Evolutionary conservation across 2,888 invertebrate species (phyloP).

Genomic region (Yponomeuta evonymella): DNA sequence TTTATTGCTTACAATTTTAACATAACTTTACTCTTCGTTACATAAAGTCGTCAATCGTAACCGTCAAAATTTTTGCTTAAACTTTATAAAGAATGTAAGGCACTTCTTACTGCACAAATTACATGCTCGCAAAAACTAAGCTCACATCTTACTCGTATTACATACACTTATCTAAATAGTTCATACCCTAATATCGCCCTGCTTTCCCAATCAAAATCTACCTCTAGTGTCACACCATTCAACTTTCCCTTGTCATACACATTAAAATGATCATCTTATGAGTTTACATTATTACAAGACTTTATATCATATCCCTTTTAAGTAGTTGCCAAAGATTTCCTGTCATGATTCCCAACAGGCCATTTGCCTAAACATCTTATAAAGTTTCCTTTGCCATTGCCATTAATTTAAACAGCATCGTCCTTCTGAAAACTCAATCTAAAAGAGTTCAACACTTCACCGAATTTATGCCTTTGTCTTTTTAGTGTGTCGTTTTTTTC

Average conservation of each 20-base stretch:
- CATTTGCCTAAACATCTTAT: too few species aligned
- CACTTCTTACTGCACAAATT: too few species aligned
- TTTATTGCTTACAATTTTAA: too few species aligned
- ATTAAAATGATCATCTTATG: not conserved
- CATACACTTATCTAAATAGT: conserved; percentile 16
- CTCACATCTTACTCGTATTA: too few species aligned
- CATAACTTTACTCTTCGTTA: too few species aligned
- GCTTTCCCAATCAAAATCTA: not conserved
- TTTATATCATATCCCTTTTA: too few species aligned
- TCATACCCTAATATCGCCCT: conserved; percentile 2
- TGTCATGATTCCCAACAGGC: too few species aligned
- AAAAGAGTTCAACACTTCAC: conserved; percentile 63
- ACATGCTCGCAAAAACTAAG: too few species aligned
- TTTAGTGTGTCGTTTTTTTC: conserved; percentile 67
- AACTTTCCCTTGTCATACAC: not conserved
- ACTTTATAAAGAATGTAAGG: too few species aligned
- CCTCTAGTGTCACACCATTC: not conserved
- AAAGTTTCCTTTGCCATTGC: not conserved
- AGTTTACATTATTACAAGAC: not conserved
- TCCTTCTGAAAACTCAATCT: conserved; percentile 56
- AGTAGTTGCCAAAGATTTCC: too few species aligned
- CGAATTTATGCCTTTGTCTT: conserved; percentile 59
- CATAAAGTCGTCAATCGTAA: too few species aligned
- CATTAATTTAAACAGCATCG: conserved; percentile 41
- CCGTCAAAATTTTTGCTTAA: too few species aligned